Percentiles rank a stretch among this genome's conserved stretches.
phyloP scores from a whole-genome alignment of 2,888 invertebrate genomes.

The Agrotis ipsilon region DNA sequence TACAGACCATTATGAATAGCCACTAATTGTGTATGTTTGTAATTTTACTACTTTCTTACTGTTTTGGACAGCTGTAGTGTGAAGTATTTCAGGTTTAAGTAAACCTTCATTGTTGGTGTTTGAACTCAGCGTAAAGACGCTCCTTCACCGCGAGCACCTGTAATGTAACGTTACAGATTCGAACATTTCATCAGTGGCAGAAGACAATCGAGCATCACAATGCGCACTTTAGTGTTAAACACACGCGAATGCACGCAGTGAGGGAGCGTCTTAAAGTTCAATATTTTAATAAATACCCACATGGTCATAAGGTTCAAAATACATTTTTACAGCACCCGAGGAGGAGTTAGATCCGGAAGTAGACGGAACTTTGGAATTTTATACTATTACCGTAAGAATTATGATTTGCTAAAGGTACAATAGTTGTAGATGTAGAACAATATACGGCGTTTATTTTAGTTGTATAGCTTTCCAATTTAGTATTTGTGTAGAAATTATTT shows the following conservation, averaged over 20 bases:
- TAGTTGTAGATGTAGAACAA: not conserved
- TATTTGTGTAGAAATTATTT: not conserved
- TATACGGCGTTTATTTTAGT: not conserved
- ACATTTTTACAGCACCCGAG: slow-evolving; percentile 83
- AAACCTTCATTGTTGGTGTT: not conserved
- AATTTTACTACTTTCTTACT: too few relatives aligned
- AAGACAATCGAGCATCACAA: too few relatives aligned
- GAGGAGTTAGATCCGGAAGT: slow-evolving; percentile 87
- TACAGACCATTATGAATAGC: too few relatives aligned
- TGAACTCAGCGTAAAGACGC: too few relatives aligned
- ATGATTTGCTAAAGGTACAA: not conserved
- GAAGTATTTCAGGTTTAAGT: not conserved
- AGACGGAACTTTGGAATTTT: slow-evolving; percentile 90
- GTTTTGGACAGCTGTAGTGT: not conserved
- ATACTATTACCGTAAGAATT: slow-evolving; percentile 83
- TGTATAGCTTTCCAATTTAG: not conserved
- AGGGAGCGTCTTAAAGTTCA: too few relatives aligned
- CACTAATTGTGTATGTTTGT: too few relatives aligned
- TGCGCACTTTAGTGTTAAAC: too few relatives aligned
- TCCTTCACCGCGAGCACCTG: too few relatives aligned
- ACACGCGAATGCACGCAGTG: too few relatives aligned
- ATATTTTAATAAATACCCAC: not conserved
- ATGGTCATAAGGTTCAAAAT: not conserved
- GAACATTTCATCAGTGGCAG: too few relatives aligned
- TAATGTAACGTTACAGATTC: too few relatives aligned